Base-by-base conservation (phyloP, 2,888 invertebrate genomes). In the Venusia cambrica region DNA sequence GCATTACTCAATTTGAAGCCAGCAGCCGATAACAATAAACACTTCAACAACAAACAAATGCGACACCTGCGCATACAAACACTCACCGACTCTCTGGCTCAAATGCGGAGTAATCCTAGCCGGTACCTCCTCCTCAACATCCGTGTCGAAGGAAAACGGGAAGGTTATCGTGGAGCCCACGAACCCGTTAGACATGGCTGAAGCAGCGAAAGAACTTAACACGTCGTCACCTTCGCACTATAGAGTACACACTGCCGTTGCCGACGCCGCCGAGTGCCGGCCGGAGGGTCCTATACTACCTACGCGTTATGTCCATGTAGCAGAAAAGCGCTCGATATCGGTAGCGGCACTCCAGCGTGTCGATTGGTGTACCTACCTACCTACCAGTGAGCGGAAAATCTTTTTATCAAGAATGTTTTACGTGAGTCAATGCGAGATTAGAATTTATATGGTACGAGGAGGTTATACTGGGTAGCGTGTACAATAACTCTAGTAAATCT, bases 91-190 rank as follows among this genome's bases (percentile, higher is more conserved):
- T 36, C 85, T 63, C 39, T 78, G 75, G 48, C 59, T 80, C 12
- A 79, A 61, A 34, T 61, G 79, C 4, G 80, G 75, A 1, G 80
- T 78, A 19, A 41, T 58, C 16, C 76, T 51, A 0, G 62, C 73
- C 1, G 61, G 54, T 2, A 75, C 74, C 11, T 81, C 84, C 9
- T 78, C 80, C 22, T 87, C 87, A 1, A 87, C 66, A 36, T 87
- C 84, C 6, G 76, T 62, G 49, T 88, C 88, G 59, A 88, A 88
- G 29, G 88, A 85, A 51, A 87, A 88, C 1, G 87, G 87, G 50
- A 87, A 88, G 50, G 47, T 84, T 56, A 80, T 87, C 18, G 87
- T 87, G 34, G 87, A 85, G 17, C 87, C 87, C 24, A 87, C 88
- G 54, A 75, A 85, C 38, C 77, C 74, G 50, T 73, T 64, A 38